These are phyloP conservation scores for Lemur catta DNA, from an alignment of 2,797 vertebrate genomes.

Conservation along the genomic window DNA sequence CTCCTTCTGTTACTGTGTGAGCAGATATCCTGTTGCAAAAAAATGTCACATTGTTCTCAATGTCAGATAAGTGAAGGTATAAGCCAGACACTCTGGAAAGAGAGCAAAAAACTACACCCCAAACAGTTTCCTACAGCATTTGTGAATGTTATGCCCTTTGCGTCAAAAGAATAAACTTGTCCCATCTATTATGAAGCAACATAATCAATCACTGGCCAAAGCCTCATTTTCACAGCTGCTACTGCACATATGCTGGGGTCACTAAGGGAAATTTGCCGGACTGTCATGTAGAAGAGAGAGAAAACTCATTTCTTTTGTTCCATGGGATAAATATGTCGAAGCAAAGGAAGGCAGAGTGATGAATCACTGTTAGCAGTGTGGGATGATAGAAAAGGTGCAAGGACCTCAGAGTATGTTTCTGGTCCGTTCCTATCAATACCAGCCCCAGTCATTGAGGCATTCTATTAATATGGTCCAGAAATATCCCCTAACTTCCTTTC, in stretches of 20 bases:
- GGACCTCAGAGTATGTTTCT: background rate
- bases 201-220: background rate
- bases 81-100: background rate
- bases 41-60: background rate
- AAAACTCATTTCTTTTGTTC: background rate
- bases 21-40: conserved; percentile 15
- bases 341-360: background rate
- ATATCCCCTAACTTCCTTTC: background rate
- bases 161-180: background rate
- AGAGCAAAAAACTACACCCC: background rate
- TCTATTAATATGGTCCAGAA: background rate
- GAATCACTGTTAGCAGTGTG: background rate
- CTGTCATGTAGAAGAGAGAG: background rate
- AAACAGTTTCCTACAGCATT: background rate
- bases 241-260: background rate
- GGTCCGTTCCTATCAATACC: background rate
- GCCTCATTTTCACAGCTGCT: background rate
- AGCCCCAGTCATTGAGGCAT: background rate
- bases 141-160: background rate
- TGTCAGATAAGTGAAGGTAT: background rate
- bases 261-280: background rate
- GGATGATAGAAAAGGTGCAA: background rate
- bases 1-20: background rate
- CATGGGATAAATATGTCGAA: background rate
- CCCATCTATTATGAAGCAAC: background rate